Evolutionary conservation across 2,113 vertebrate species (phyloP), one percentile per base, ranked within the genome.

Genomic region (Planiliza haematocheilus): DNA sequence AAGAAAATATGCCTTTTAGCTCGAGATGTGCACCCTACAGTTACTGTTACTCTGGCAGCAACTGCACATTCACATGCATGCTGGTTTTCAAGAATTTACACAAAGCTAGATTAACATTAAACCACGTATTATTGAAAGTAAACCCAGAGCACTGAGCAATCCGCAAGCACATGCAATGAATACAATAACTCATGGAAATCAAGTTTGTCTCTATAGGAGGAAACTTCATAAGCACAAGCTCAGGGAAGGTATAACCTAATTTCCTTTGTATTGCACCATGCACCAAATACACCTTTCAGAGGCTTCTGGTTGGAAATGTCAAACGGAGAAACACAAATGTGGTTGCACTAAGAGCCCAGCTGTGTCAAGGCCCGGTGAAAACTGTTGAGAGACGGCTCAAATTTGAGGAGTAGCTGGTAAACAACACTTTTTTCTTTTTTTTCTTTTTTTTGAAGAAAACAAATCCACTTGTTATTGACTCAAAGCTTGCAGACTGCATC

Each of bases 391-490:
- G 71, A 86, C 49, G 82, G 78, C 85, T 88, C 85, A 82, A 76
- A 90, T 88, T 70, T 84, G 63, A 84, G 76, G 11, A 38, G 49
- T 62, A 70, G 58, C 83, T 80, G 85, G 86, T 88, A 83, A 90
- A 90, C 79, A 87, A 75, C 48, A 17, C 74, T 38, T 71, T 82
- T 77, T 85, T 82, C 71, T n/a, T 37, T 71, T 82, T 77, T 85
- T 83, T 69, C 71, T 38, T 71, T 82, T 79, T 85, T 83, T 69
- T 80, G 79, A 82, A 53, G 79, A 87, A 88, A 91, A 91, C 78
- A 84, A 89, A 92, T 88, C 81, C 69, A 81, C 79, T 79, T 83
- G 78, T 75, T 87, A 85, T 88, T 24, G 86, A 87, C 89, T 85
- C 20, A 12, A 49, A 74, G 20, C 62, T 4, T 14, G 68, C 75